Conservation (phyloP, 2,113 vertebrate species). For the Mirza zaza region DNA sequence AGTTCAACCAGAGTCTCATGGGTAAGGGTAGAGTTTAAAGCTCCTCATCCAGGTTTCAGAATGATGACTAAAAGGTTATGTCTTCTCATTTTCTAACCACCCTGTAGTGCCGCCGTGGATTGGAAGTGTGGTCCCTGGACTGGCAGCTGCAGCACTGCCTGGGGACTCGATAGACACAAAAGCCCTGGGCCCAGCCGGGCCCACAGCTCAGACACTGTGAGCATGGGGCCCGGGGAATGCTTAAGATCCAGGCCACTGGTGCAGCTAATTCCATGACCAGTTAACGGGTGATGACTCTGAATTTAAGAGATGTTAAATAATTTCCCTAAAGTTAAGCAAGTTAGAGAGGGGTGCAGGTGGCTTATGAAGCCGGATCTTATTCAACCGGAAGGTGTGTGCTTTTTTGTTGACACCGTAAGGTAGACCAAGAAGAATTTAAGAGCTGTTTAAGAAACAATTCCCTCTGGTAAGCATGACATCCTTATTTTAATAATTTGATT, state of each 20-base stretch:
- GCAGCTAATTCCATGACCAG: neutral
- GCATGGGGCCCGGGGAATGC: no score
- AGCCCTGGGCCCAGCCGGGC: no score
- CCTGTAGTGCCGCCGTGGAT: neutral
- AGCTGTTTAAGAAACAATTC: neutral
- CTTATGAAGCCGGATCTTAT: neutral
- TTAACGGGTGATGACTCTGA: fast-evolving
- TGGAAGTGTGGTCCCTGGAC: no score
- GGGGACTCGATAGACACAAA: fast-evolving
- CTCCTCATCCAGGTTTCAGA: neutral
- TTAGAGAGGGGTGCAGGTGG: fast-evolving
- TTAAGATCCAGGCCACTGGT: fast-evolving
- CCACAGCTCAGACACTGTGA: neutral
- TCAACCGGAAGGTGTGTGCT: neutral
- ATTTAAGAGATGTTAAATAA: neutral
- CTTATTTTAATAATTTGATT: neutral
- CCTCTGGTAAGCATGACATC: neutral
- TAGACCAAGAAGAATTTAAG: neutral
- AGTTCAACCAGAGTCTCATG: neutral
- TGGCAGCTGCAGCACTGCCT: fast-evolving
- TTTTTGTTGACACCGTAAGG: fast-evolving
- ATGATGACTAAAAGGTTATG: fast-evolving
- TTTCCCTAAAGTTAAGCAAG: no score
- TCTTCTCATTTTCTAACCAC: neutral
- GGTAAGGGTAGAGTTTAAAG: neutral